These are phyloP conservation scores for Ryuthela nishihirai DNA, from an alignment of 2,888 invertebrate genomes.

Conservation along the genomic window DNA sequence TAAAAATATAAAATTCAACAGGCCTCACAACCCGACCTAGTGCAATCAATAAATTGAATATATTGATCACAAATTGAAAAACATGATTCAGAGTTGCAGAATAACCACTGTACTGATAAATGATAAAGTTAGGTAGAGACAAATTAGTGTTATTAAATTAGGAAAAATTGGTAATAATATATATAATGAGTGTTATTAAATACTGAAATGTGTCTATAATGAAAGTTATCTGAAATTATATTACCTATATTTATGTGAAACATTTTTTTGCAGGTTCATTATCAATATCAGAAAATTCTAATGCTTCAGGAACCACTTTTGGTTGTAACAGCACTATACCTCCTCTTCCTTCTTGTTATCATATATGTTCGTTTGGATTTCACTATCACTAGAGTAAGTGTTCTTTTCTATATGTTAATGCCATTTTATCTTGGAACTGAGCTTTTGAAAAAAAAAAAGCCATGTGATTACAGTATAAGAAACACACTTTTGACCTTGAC, in stretches of 20 bases:
- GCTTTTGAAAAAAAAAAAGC: too few relatives aligned
- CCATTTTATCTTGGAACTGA: background rate
- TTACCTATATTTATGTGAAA: constrained; percentile 1
- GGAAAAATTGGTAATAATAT: constrained; percentile 1
- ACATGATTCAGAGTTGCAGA: too few relatives aligned
- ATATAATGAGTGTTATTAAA: constrained; percentile 5
- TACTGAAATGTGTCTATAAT: background rate
- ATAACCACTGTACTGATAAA: too few relatives aligned
- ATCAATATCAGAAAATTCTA: constrained; percentile 76
- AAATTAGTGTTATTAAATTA: too few relatives aligned
- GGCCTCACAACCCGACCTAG: too few relatives aligned
- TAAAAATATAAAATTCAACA: too few relatives aligned
- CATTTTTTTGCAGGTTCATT: constrained; percentile 60
- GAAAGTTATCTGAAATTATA: too few relatives aligned
- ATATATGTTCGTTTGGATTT: constrained; percentile 94
- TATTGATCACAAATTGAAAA: too few relatives aligned
- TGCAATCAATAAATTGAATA: too few relatives aligned
- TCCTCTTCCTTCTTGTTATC: constrained; percentile 86
- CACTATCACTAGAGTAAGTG: constrained; percentile 63
- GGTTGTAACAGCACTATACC: constrained; percentile 79
- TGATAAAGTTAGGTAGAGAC: too few relatives aligned
- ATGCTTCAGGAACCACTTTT: constrained; percentile 92
- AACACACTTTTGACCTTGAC: too few relatives aligned
- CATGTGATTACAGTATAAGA: too few relatives aligned
- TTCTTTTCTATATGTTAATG: background rate